Evolutionary conservation across 2,888 invertebrate species (phyloP).

Genomic region (Callimorpha dominula): DNA sequence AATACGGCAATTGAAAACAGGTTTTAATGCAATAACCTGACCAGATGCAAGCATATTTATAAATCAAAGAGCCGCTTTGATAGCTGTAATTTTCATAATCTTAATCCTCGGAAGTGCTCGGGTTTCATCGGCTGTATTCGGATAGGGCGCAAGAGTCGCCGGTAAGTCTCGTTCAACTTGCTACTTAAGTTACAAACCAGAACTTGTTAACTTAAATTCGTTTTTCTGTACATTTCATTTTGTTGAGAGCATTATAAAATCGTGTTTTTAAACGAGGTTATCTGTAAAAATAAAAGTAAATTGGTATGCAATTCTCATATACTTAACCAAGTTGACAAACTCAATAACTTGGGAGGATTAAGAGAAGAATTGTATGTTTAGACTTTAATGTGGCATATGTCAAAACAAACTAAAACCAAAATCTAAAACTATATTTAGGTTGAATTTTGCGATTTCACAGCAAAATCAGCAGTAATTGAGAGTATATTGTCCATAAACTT

Average conservation of each 20-base stretch:
- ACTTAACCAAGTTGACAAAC: background rate
- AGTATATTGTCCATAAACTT: background rate
- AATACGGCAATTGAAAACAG: background rate
- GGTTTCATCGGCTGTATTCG: constrained; percentile 25
- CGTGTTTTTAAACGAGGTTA: constrained; percentile 5
- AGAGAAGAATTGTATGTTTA: background rate
- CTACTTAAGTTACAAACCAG: constrained; percentile 49
- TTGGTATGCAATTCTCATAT: background rate
- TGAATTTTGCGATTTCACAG: background rate
- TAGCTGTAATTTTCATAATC: constrained; percentile 43
- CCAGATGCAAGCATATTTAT: constrained; percentile 27
- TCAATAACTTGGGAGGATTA: too few relatives aligned
- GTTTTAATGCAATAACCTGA: constrained; percentile 4
- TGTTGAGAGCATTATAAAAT: constrained; percentile 1
- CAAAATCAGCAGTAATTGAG: background rate
- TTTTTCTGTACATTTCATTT: constrained; percentile 21
- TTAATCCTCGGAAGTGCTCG: constrained; percentile 33
- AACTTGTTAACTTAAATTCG: constrained; percentile 42
- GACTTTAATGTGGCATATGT: background rate
- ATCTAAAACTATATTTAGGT: background rate
- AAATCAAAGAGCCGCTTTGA: constrained; percentile 35
- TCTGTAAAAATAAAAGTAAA: background rate
- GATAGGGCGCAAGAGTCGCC: constrained; percentile 47
- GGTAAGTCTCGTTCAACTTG: constrained; percentile 48
- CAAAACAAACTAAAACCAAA: background rate